Evolutionary conservation across 2,888 invertebrate species (phyloP), one percentile per base, ranked within the genome.

Genomic region (Tetanocera ferruginea): DNA sequence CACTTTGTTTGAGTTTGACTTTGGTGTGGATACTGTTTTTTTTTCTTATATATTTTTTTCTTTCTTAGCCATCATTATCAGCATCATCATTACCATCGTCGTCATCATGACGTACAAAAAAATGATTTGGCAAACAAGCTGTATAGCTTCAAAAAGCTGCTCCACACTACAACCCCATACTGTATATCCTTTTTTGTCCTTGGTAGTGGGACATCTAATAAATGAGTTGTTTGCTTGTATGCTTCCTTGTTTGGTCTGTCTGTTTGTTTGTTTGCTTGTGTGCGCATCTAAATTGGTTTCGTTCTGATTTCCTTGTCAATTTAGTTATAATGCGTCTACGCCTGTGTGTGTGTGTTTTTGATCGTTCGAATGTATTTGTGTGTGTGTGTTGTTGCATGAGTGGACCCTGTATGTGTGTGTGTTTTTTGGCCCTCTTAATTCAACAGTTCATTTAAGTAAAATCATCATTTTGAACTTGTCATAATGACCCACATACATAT

Each of bases 391-490:
- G 19, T 19, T 28, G 60, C 49, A 14, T 23, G 57, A 1, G 3
- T 19, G 52, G 5, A 17, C 52, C 37, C 19, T 19, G 52, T 55
- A 6, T 70, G 17, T 70, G 9, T 8, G 70, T 17, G 34, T 70
- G 8, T 52, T 64, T 37, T 19, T 66, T 25, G 19, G 43, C 67
- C 8, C 43, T 28, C 67, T 73, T 28, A 57, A 72, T 72, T 72
- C 77, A 72, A 57, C 77, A 72, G 72, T 74, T 77, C 67, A 67
- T 67, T 77, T 77, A 43, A 73, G 76, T 64, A 37, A 70, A 70
- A 31, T 71, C 60, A 71, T 76, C 70, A 76, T 76, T 71, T 70
- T 52, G 23, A 66, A 70, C 52, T 43, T 57, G 43, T 51, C 71
- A 55, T 55, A 64, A 76, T 76, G 76, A 76, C 71, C 76, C 76